A percentile compares a stretch with the other conserved stretches of the same genome.
phyloP scores from a whole-genome alignment of 2,113 vertebrate species.

The Motacilla alba region DNA sequence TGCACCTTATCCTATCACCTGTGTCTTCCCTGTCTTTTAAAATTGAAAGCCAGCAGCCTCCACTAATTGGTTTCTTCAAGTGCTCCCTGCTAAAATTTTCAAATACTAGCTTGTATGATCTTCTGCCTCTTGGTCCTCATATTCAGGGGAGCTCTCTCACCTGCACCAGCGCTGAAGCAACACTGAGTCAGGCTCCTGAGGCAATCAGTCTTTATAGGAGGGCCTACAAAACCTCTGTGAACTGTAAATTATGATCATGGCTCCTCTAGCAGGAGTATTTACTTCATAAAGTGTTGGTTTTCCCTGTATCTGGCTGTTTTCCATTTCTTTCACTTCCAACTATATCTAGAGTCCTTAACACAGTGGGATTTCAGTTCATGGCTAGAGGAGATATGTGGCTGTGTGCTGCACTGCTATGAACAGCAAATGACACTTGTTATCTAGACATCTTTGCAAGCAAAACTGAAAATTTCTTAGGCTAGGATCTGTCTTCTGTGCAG shows the following conservation, averaged over 20 bases:
- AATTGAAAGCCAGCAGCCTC: neutral
- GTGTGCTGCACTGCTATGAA: neutral
- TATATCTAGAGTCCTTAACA: neutral
- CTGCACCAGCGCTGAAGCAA: neutral
- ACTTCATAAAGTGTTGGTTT: neutral
- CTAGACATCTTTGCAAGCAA: neutral
- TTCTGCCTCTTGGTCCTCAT: neutral
- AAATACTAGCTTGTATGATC: neutral
- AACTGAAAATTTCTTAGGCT: neutral
- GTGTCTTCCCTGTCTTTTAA: neutral
- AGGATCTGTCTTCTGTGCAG: neutral
- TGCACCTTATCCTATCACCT: neutral
- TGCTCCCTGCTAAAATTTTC: neutral
- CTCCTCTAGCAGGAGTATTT: neutral
- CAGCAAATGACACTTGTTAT: neutral
- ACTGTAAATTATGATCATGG: neutral
- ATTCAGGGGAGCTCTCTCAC: neutral
- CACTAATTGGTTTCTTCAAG: neutral
- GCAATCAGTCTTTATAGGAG: neutral
- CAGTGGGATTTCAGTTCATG: neutral
- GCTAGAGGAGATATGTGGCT: neutral
- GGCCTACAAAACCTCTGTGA: neutral
- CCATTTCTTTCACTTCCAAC: neutral
- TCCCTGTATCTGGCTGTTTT: neutral
- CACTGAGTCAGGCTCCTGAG: neutral